Percentiles rank a stretch among this genome's conserved stretches.
Conservation (phyloP, 2,797 vertebrate genomes). For the Hephaestus fuliginosus region DNA sequence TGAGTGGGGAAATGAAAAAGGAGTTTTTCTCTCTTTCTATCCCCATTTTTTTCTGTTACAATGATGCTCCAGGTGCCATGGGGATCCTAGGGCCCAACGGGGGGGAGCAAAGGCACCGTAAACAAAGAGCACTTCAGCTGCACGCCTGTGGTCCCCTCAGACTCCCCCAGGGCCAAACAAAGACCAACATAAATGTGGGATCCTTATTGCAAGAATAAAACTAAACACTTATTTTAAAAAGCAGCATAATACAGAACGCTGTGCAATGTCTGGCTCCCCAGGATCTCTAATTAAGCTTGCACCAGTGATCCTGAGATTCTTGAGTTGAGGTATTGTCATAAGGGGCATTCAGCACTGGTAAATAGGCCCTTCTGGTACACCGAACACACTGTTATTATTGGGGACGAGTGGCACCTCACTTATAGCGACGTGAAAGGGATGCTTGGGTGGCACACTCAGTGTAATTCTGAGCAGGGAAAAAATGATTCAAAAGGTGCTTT, state of each 20-base stretch:
- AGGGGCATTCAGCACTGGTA: conserved; percentile 87
- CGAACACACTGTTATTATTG: conserved; percentile 88
- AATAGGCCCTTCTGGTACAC: conserved; percentile 92
- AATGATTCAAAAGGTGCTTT: conserved; percentile 87
- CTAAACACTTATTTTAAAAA: conserved; percentile 91
- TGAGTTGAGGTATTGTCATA: conserved; percentile 87
- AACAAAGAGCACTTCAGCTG: conserved; percentile 90
- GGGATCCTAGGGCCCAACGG: conserved; percentile 84
- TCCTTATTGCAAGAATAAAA: conserved; percentile 92
- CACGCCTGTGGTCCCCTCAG: conserved; percentile 88
- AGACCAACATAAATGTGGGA: conserved; percentile 91
- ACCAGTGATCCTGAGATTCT: conserved; percentile 88
- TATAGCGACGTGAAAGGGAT: conserved; percentile 87
- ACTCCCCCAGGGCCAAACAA: conserved; percentile 86
- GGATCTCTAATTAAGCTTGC: conserved; percentile 89
- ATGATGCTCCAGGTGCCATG: conserved; percentile 91
- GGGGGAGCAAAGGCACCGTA: conserved; percentile 84
- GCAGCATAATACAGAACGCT: conserved; percentile 87
- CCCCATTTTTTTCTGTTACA: conserved; percentile 90
- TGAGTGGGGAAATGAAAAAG: conserved; percentile 85
- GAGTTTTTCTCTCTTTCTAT: conserved; percentile 81
- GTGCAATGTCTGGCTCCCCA: conserved; percentile 85
- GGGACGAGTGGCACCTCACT: conserved; percentile 90
- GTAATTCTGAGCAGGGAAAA: conserved; percentile 78
- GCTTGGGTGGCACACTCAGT: conserved; percentile 89